Percentiles rank a stretch among this genome's conserved stretches.
Conservation (phyloP, 2,113 vertebrate species). For the Oplegnathus fasciatus region DNA sequence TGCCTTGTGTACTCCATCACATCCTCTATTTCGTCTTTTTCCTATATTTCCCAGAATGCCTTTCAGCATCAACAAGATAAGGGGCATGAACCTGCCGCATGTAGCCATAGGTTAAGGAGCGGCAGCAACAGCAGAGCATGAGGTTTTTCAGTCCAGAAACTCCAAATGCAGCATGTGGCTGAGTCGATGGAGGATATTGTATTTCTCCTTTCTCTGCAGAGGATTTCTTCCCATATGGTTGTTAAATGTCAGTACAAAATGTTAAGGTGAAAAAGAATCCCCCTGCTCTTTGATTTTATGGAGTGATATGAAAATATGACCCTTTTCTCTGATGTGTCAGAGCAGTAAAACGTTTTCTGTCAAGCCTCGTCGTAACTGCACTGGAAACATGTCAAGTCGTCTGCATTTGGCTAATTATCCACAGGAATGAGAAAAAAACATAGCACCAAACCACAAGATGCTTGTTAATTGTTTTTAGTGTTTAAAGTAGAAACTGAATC, state of each 20-base stretch:
- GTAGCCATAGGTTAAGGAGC: background rate
- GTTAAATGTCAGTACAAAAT: constrained; percentile 61
- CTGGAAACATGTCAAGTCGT: constrained; percentile 12
- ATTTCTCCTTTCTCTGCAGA: constrained; percentile 7
- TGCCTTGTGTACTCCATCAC: constrained; percentile 4
- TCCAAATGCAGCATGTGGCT: constrained; percentile 22
- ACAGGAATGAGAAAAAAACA: background rate
- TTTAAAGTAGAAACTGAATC: constrained; percentile 10
- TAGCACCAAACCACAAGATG: background rate
- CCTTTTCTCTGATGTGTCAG: constrained; percentile 32
- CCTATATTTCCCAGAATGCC: constrained; percentile 30
- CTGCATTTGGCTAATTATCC: constrained; percentile 3
- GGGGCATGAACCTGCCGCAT: constrained; percentile 7
- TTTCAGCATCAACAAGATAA: constrained; percentile 6
- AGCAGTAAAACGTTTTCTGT: constrained; percentile 14
- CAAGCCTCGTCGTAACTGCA: background rate
- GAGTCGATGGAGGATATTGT: constrained; percentile 13
- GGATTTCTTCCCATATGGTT: constrained; percentile 12
- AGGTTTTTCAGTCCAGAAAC: constrained; percentile 7
- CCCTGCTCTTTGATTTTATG: constrained; percentile 38
- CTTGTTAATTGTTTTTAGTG: too few species aligned
- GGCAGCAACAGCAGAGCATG: background rate
- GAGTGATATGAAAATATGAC: constrained; percentile 33
- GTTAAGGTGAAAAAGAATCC: constrained; percentile 28
- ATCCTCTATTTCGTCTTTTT: constrained; percentile 33